These are phyloP conservation scores for Cossypha caffra DNA, from an alignment of 2,797 vertebrate genomes.

Conservation along the genomic window DNA sequence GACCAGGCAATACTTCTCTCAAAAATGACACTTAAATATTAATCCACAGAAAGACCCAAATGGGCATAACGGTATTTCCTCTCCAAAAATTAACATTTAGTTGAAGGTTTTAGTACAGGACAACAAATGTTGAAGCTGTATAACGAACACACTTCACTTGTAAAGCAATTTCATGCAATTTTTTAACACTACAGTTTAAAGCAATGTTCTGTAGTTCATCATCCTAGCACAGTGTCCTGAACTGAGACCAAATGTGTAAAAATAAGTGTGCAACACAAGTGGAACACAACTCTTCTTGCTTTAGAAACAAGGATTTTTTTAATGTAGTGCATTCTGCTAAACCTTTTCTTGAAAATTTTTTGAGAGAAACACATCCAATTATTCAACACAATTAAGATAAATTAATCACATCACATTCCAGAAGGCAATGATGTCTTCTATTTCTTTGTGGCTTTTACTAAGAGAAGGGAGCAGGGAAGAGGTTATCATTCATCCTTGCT, in stretches of 20 bases:
- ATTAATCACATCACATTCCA: not conserved
- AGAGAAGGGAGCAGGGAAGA: not conserved
- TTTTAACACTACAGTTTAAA: not conserved
- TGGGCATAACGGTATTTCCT: not conserved
- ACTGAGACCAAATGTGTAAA: not conserved
- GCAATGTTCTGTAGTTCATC: not conserved
- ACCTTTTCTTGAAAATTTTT: not conserved
- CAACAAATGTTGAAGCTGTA: not conserved
- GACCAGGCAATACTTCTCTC: not conserved
- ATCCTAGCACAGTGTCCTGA: not conserved
- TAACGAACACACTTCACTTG: not conserved
- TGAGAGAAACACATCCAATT: not conserved
- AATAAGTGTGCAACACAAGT: not conserved
- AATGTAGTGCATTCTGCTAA: not conserved
- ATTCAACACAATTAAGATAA: not conserved
- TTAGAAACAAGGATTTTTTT: not conserved
- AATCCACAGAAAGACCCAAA: not conserved
- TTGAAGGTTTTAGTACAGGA: constrained; percentile 4
- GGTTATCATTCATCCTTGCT: not conserved
- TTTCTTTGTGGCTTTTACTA: not conserved
- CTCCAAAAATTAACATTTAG: not conserved
- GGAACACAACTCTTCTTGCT: not conserved
- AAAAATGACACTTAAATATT: not conserved
- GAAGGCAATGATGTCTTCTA: not conserved
- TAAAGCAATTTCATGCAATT: not conserved